Evolutionary conservation across 2,888 invertebrate genomes (phyloP).

Genomic region (Germaria angustata): DNA sequence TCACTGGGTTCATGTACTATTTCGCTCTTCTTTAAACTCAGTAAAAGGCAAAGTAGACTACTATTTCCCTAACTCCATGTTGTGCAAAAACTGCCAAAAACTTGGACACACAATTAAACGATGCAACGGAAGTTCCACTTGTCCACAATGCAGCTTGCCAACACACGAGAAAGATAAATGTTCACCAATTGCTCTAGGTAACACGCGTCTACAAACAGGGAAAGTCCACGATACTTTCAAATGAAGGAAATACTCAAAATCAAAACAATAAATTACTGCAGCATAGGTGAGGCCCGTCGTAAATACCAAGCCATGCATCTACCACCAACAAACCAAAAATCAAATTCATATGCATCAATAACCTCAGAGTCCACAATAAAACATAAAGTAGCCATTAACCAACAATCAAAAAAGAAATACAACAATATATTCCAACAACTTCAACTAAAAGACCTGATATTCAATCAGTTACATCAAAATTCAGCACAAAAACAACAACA

Average conservation of each 20-base stretch:
- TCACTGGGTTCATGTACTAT: neutral
- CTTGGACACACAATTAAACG: constrained; percentile 5
- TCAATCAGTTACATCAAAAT: too few species aligned
- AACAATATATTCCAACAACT: neutral
- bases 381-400: neutral
- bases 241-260: too few species aligned
- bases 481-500: too few species aligned
- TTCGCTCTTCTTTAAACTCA: neutral
- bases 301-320: too few species aligned
- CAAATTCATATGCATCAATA: neutral
- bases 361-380: neutral
- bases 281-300: too few species aligned
- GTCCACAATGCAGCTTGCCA: constrained; percentile 9
- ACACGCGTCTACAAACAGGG: too few species aligned
- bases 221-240: too few species aligned
- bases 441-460: too few species aligned
- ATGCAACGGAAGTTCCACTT: constrained; percentile 1
- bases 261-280: neutral
- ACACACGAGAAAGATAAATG: constrained; percentile 5
- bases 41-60: constrained; percentile 23
- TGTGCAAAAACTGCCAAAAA: constrained; percentile 31
- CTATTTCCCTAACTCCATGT: constrained; percentile 56
- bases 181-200: neutral
- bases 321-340: too few species aligned
- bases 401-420: neutral